Percentiles rank a stretch among this genome's conserved stretches.
phyloP scores from a whole-genome alignment of 2,113 vertebrate genomes.

The Phrynosoma platyrhinos region DNA sequence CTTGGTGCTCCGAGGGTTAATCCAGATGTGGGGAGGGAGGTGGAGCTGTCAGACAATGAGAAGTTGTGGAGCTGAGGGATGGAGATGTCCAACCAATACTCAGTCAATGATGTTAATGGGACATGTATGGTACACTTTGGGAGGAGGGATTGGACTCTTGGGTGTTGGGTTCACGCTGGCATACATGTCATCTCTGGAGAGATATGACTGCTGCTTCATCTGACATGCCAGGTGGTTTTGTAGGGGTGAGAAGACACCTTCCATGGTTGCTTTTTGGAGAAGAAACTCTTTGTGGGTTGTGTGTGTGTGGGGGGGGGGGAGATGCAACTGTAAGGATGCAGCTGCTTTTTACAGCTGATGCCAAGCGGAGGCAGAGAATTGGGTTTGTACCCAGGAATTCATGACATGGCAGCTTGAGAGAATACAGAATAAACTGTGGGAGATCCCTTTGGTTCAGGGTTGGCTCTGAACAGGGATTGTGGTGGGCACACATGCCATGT shows the following conservation, averaged over 20 bases:
- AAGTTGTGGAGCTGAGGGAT: too few relatives aligned
- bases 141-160: too few relatives aligned
- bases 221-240: background rate
- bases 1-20: slow-evolving; percentile 66
- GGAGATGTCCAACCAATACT: too few relatives aligned
- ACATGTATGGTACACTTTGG: too few relatives aligned
- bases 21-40: background rate
- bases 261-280: too few relatives aligned
- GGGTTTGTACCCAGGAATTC: background rate
- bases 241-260: background rate
- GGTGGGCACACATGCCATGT: too few relatives aligned
- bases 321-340: background rate
- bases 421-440: background rate
- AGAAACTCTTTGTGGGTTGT: too few relatives aligned
- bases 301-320: background rate
- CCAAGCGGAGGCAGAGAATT: background rate
- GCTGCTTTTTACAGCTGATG: background rate
- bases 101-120: too few relatives aligned
- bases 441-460: background rate
- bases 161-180: too few relatives aligned
- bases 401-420: slow-evolving; percentile 22
- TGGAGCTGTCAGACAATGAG: background rate
- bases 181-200: too few relatives aligned
- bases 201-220: too few relatives aligned
- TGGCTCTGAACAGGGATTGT: background rate